Base-by-base conservation (phyloP, 2,888 invertebrate species). In the Ectemnius lituratus region DNA sequence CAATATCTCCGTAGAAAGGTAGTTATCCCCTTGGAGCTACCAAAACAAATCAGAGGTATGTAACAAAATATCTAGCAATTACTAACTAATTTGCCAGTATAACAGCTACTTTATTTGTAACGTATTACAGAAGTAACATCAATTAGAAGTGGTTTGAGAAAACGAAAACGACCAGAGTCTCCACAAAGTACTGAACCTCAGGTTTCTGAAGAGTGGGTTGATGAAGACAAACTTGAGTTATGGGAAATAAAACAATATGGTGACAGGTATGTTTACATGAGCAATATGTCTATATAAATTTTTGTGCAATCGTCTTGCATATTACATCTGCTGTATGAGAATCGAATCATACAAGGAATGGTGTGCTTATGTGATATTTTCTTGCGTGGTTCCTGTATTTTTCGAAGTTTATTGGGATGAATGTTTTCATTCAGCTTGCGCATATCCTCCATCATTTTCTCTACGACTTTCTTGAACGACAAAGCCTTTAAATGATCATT, bases 171-270 rank as follows among this genome's bases (percentile, higher is more conserved):
- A 61, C 97, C 97, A 0, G 98, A 99, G 91, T 96, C 97, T 4
- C 98, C 98, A 0, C 97, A 97, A 89, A 97, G 96, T 87, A 97
- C 97, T 6, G 98, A 98, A 89, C 98, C 99, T 0, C 97, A 97
- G 92, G 97, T 98, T 13, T 94, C 95, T 0, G 98, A 99, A 91
- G 96, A 97, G 87, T 99, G 99, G 99, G 96, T 98, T 0, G 97
- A 98, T 83, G 99, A 99, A 91, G 98, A 98, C 81, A 96, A 97
- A 89, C 91, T 99, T 59, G 98, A 99, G 88, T 91, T 99, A 52
- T 99, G 98, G 98, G 98, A 99, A 92, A 98, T 99, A 74, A 97
- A 97, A 86, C 95, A 96, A 86, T 98, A 97, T 89, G 97, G 97
- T 23, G 97, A 98, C 90, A 95, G 94, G 93, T 94, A 93, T 82